These are phyloP conservation scores for Perizoma affinitatum DNA, from an alignment of 2,888 invertebrate genomes.

Conservation along the genomic window DNA sequence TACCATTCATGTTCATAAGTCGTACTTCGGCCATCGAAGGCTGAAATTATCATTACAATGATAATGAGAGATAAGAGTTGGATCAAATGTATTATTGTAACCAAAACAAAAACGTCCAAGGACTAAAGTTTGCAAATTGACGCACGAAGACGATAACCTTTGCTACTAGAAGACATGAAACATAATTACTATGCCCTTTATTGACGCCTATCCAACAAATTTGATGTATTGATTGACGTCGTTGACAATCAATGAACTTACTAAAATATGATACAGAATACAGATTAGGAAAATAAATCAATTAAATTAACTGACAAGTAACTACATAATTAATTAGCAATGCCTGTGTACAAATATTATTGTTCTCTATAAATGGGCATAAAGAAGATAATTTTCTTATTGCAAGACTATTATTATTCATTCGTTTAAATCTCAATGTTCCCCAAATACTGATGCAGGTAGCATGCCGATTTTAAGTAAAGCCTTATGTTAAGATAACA, in stretches of 20 bases:
- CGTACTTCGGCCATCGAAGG: background rate
- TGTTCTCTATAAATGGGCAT: too few relatives aligned
- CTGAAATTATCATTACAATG: background rate
- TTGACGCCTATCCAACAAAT: conserved; percentile 42
- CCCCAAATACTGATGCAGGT: too few relatives aligned
- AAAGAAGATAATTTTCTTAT: too few relatives aligned
- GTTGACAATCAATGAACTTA: conserved; percentile 46
- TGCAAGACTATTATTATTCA: too few relatives aligned
- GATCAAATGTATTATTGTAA: conserved; percentile 1
- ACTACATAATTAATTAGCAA: too few relatives aligned
- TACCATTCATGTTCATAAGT: too few relatives aligned
- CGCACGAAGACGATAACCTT: conserved; percentile 46
- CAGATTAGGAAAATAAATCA: too few relatives aligned
- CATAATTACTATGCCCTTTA: conserved; percentile 45
- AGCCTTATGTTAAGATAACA: conserved; percentile 1
- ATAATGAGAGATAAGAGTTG: background rate
- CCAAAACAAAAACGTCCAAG: conserved; percentile 24
- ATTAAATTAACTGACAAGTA: too few relatives aligned
- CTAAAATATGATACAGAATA: background rate
- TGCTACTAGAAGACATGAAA: conserved; percentile 36
- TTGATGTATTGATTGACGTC: conserved; percentile 54
- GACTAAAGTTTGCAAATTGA: conserved; percentile 31
- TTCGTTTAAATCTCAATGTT: too few relatives aligned
- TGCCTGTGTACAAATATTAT: too few relatives aligned
- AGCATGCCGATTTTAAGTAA: background rate